Evolutionary conservation across 2,797 vertebrate species (phyloP).

Genomic region (Streptopelia turtur): DNA sequence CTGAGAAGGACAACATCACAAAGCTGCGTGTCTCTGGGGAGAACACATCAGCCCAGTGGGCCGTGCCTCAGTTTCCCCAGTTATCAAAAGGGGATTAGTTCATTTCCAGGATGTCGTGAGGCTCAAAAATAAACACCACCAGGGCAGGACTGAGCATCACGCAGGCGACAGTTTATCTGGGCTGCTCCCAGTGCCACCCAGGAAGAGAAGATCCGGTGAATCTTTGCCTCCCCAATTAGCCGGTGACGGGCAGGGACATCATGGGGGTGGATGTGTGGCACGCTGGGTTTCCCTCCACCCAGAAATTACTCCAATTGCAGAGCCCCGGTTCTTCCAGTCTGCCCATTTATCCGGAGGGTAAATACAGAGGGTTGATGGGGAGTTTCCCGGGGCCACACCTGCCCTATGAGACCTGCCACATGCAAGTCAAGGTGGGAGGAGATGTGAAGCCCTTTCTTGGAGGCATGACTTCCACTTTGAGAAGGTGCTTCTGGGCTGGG

Average conservation of each 20-base stretch:
- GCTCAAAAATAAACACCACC: background rate
- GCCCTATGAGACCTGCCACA: background rate
- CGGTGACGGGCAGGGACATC: background rate
- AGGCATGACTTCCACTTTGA: background rate
- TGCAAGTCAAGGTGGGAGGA: rapidly evolving
- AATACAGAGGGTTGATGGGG: background rate
- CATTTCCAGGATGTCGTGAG: background rate
- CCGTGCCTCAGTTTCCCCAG: background rate
- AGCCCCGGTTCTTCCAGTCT: background rate
- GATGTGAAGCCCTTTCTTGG: background rate
- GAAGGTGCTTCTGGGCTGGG: background rate
- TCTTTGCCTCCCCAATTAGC: background rate
- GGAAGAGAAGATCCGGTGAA: background rate
- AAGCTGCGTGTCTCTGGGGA: background rate
- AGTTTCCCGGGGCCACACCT: background rate
- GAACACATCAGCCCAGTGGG: background rate
- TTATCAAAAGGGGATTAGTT: background rate
- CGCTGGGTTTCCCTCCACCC: background rate
- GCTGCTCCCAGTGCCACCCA: background rate
- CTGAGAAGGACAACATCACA: background rate
- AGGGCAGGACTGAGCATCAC: background rate
- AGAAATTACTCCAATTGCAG: background rate
- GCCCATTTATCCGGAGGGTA: background rate
- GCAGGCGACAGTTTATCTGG: background rate
- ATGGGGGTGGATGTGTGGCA: rapidly evolving